Conservation (phyloP, 2,113 vertebrate genomes). For the Thunnus maccoyii region DNA sequence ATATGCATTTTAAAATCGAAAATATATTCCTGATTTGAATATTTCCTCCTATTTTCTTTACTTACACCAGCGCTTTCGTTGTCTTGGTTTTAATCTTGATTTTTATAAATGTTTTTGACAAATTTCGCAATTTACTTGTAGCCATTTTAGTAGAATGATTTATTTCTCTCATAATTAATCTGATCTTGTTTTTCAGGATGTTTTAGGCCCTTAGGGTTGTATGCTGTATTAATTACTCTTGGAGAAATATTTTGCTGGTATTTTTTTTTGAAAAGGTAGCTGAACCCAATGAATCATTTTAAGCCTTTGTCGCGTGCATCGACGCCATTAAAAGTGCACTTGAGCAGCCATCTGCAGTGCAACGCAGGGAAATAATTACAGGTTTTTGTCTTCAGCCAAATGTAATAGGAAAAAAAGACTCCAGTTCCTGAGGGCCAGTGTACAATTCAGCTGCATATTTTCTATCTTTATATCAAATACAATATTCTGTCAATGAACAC, state of each 20-base stretch:
- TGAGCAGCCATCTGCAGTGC: conserved; percentile 67
- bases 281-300: conserved; percentile 44
- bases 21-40: background rate
- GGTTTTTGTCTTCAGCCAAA: conserved; percentile 23
- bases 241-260: background rate
- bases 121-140: background rate
- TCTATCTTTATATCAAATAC: conserved; percentile 18
- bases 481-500: conserved; percentile 13
- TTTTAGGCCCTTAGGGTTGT: background rate
- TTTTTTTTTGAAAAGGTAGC: background rate
- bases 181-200: background rate
- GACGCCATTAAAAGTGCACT: conserved; percentile 45
- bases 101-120: background rate
- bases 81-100: background rate
- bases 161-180: background rate
- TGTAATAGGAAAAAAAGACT: conserved; percentile 37
- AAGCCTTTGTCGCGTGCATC: conserved; percentile 30
- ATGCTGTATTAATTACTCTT: background rate
- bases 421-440: background rate
- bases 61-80: too few relatives aligned
- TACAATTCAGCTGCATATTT: background rate
- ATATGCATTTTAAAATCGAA: conserved; percentile 9
- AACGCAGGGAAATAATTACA: conserved; percentile 47
- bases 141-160: background rate
- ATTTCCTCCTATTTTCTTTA: background rate